Conservation (phyloP, 2,888 invertebrate species). For the Tipula helvola region DNA sequence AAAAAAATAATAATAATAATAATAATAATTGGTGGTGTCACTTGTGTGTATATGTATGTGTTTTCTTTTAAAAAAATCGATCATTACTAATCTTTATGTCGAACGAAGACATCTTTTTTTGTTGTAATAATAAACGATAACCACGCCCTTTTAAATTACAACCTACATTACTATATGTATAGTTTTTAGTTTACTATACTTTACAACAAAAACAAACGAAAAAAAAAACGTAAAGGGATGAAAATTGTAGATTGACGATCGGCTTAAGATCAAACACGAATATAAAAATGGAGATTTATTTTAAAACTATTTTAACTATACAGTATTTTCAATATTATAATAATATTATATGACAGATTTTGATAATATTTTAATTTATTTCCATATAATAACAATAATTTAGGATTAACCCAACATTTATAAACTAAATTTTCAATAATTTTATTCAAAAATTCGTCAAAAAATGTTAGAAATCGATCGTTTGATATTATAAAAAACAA, state of each 20-base stretch:
- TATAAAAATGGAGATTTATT: neutral
- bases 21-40: neutral
- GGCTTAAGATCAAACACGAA: neutral
- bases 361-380: neutral
- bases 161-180: neutral
- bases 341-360: neutral
- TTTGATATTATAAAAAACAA: neutral
- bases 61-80: neutral
- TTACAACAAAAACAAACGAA: neutral
- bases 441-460: slow-evolving; percentile 4
- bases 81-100: neutral
- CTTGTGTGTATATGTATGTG: neutral
- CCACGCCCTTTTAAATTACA: neutral
- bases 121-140: neutral
- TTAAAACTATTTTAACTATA: neutral
- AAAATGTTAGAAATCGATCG: slow-evolving; percentile 4
- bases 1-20: too few species aligned
- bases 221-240: neutral
- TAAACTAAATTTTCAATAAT: neutral
- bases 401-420: neutral
- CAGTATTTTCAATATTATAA: neutral
- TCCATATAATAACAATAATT: neutral
- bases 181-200: neutral
- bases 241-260: neutral
- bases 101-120: neutral